Conservation (phyloP, 2,113 vertebrate species). For the Clinocottus analis region DNA sequence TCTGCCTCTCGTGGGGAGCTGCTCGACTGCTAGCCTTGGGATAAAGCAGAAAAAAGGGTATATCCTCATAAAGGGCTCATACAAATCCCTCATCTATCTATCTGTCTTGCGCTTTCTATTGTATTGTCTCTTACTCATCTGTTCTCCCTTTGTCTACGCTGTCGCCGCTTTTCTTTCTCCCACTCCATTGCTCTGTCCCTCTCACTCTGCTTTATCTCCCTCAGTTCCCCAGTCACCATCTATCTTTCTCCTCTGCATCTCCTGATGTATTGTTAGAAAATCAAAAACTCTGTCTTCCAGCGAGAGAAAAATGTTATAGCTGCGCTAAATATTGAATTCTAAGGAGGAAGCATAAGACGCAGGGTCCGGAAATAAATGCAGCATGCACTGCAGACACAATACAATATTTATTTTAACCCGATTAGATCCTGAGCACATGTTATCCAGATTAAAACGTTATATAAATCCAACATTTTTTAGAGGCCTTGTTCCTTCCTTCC, state of each 20-base stretch:
- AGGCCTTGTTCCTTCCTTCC: not conserved
- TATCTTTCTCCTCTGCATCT: conserved; percentile 10
- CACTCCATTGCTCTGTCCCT: conserved; percentile 26
- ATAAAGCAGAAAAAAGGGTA: conserved; percentile 34
- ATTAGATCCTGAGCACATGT: not conserved
- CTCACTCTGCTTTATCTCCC: conserved; percentile 15
- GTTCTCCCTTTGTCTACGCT: conserved; percentile 27
- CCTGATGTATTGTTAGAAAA: conserved; percentile 28
- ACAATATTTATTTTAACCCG: not conserved
- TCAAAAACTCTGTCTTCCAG: not conserved
- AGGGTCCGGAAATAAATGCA: not conserved
- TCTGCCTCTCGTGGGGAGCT: conserved; percentile 54
- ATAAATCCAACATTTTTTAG: not conserved
- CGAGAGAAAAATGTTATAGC: not conserved
- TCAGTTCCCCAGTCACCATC: conserved; percentile 5
- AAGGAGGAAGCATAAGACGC: not conserved
- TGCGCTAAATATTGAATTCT: not conserved
- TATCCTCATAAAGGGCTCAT: conserved; percentile 29
- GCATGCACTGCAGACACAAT: not conserved
- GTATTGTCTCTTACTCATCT: conserved; percentile 48
- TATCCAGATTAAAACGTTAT: not conserved
- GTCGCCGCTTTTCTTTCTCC: not conserved
- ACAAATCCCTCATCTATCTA: conserved; percentile 59
- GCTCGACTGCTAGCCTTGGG: conserved; percentile 30
- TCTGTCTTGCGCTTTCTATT: conserved; percentile 43